phyloP scores from a whole-genome alignment of 1,140 invertebrate genomes.

The Phymastichus coffea region DNA sequence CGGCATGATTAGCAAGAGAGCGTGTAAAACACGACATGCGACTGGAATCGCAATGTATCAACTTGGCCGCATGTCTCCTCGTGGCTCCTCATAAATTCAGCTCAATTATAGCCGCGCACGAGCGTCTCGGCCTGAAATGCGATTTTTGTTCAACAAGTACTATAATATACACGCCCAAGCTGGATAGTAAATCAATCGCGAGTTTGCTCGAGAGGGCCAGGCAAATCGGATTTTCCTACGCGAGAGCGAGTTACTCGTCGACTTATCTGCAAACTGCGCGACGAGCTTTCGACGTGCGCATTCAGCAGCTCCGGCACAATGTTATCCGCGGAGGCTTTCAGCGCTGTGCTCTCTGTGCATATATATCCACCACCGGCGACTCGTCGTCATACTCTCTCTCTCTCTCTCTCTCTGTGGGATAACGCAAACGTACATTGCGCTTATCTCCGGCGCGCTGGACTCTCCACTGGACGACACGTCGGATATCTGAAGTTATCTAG shows the following conservation, averaged over 20 bases:
- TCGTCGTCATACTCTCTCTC: conserved; percentile 36
- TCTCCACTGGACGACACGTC: conserved; percentile 6
- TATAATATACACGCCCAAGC: too few relatives aligned
- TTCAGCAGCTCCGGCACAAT: conserved; percentile 25
- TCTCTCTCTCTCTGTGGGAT: too few relatives aligned
- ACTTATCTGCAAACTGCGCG: conserved; percentile 36
- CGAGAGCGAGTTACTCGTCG: background rate
- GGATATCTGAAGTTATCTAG: conserved; percentile 15
- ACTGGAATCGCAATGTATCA: conserved; percentile 14
- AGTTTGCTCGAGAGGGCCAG: too few relatives aligned
- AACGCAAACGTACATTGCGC: conserved; percentile 34
- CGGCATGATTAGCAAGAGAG: conserved; percentile 51
- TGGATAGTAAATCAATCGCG: conserved; percentile 5
- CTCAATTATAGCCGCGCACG: too few relatives aligned
- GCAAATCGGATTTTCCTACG: conserved; percentile 8
- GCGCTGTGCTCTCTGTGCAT: conserved; percentile 27
- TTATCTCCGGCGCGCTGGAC: conserved; percentile 35
- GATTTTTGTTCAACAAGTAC: too few relatives aligned
- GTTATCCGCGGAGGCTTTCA: conserved; percentile 41
- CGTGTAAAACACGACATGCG: conserved; percentile 51
- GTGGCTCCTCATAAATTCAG: too few relatives aligned
- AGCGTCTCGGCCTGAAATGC: too few relatives aligned
- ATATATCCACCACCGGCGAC: background rate
- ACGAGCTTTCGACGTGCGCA: conserved; percentile 37
- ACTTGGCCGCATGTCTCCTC: background rate